Evolutionary conservation across 2,797 vertebrate genomes (phyloP).

Genomic region (Helicolenus hilgendorfi): DNA sequence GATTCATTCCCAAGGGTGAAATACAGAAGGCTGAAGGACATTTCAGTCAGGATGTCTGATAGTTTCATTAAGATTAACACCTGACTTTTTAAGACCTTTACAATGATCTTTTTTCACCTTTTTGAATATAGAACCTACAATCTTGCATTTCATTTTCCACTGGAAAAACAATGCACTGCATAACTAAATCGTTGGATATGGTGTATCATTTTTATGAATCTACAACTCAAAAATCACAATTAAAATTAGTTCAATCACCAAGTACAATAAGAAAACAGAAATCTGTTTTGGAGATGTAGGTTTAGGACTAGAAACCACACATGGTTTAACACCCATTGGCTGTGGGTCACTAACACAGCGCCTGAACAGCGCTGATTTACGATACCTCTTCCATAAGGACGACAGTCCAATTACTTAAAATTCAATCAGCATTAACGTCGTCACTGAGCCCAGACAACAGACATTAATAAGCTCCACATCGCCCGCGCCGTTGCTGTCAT

Average conservation of each 20-base stretch:
- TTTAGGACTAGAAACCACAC: background rate
- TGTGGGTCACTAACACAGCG: background rate
- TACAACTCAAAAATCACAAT: background rate
- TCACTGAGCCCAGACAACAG: conserved; percentile 69
- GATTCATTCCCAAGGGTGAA: background rate
- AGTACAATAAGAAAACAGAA: background rate
- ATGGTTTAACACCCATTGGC: background rate
- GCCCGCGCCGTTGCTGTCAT: conserved; percentile 46
- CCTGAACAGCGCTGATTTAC: conserved; percentile 20
- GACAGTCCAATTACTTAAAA: conserved; percentile 76
- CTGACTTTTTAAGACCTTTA: background rate
- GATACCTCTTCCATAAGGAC: conserved; percentile 29
- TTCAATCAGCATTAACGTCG: conserved; percentile 81
- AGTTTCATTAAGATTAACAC: background rate
- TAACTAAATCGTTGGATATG: background rate
- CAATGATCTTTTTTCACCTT: background rate
- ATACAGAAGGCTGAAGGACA: background rate
- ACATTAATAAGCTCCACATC: conserved; percentile 79
- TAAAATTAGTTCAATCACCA: background rate
- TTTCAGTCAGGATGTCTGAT: background rate
- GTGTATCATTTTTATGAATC: background rate
- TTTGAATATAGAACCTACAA: background rate
- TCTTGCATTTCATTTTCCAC: background rate
- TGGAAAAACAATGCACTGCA: background rate
- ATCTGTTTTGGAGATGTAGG: background rate